Base-by-base conservation (phyloP, 2,113 vertebrate genomes). In the Sander lucioperca region DNA sequence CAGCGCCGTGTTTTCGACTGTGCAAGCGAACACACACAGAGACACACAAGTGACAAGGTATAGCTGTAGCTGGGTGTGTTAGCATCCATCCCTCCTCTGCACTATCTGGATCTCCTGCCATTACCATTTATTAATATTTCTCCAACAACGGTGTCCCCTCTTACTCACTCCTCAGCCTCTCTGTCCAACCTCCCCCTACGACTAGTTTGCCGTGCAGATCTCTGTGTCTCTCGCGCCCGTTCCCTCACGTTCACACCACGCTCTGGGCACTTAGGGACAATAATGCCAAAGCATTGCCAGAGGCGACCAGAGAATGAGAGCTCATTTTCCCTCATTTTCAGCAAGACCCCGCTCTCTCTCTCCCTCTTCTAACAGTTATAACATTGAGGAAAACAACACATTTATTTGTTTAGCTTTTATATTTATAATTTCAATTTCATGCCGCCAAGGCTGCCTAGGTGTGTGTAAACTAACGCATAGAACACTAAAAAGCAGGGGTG, bases 201-300 rank as follows among this genome's bases (percentile, higher is more conserved):
- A 48, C 56, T 27, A 50, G 45, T 33, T 68, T 65, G 12, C 53
- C 65, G 14, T 50, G 74, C 63, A 71, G 51, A 79, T 71, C 58
- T 63, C 25, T 21, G 63, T 30, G 47, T 59, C 70, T 80, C 43
- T 61, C 73, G 74, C 56, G 59, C 47, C 33, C 51, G 47, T 51
- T 77, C 27, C 80, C 67, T 58, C 64, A 77, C 67, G 48, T 70
- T 79, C 76, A 58, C 75, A 80, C 47, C 70, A 68, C 25, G 47
- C 58, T 61, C 43, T 14, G 50, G 78, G 54, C 69, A 78, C 67
- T 74, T 39, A 16, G 45, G 58, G 33, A 84, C 69, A 82, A 57
- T 70, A 73, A 82, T 30, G 65, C 73, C 66, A 74, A 78, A 77
- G 72, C 76, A 62, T 0, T 0, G 75, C 69, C 66, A 18, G 66